Evolutionary conservation across 2,797 vertebrate species (phyloP).

Genomic region (Pterois miles): DNA sequence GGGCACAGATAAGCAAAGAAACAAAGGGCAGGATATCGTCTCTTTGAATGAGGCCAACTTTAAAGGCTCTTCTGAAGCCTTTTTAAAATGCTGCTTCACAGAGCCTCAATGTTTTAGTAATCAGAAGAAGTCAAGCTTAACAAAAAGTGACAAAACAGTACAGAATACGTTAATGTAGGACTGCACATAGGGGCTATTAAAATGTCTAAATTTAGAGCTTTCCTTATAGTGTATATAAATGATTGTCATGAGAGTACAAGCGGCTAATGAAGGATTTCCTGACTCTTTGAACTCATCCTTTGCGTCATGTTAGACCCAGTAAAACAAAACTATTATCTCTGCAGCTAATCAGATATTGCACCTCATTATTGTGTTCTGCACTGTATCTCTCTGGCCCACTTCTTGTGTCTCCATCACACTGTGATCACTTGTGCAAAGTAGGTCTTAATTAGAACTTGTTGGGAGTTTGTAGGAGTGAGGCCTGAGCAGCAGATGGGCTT

Average conservation of each 20-base stretch:
- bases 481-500: slow-evolving; percentile 68
- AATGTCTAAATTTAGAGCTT: slow-evolving; percentile 30
- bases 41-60: slow-evolving; percentile 55
- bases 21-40: slow-evolving; percentile 56
- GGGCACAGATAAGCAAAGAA: slow-evolving; percentile 55
- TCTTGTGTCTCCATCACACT: slow-evolving; percentile 57
- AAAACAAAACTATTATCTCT: slow-evolving; percentile 64
- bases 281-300: slow-evolving; percentile 59
- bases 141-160: slow-evolving; percentile 41
- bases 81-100: slow-evolving; percentile 38
- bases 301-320: slow-evolving; percentile 37
- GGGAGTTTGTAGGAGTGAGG: slow-evolving; percentile 59
- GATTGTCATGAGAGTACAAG: slow-evolving; percentile 35
- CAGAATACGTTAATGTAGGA: slow-evolving; percentile 36
- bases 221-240: slow-evolving; percentile 20
- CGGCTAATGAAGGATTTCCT: slow-evolving; percentile 49
- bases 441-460: slow-evolving; percentile 75
- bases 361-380: slow-evolving; percentile 62
- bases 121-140: slow-evolving; percentile 44
- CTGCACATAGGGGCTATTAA: slow-evolving; percentile 18
- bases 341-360: slow-evolving; percentile 63
- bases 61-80: slow-evolving; percentile 57
- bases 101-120: slow-evolving; percentile 42
- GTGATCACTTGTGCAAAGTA: slow-evolving; percentile 69
- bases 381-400: slow-evolving; percentile 62